Evolutionary conservation across 2,113 vertebrate species (phyloP), one percentile per base, ranked within the genome.

Genomic region (Shinisaurus crocodilurus): DNA sequence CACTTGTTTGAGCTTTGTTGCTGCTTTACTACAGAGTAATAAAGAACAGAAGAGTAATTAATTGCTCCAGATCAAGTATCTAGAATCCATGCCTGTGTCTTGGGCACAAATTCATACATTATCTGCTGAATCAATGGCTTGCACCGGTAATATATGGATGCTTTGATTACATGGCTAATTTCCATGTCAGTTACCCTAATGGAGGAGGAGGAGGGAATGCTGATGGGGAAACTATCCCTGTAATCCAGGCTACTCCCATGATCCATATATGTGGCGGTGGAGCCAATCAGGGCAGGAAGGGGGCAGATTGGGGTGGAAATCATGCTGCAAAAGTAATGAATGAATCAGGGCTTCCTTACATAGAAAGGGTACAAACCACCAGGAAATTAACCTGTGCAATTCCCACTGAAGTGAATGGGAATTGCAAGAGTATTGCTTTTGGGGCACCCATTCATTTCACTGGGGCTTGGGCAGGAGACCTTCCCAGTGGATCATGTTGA

Each of bases 81-180:
- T 89, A 86, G 91, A 93, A 90, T 37, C 37, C 76, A 69, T 69
- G 43, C 16, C 86, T 67, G 37, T 43, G 72, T 76, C 37, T 88
- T 48, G 23, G 57, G 54, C 32, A 13, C 43, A 16, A 45, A 69
- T 60, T 48, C 37, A 67, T 48, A 69, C n/a, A 90, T 50, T 50
- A 69, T 50, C 48, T 69, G 5, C 60, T 79, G 72, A 32, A 34
- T 27, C 23, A 12, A 50, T 57, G 16, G 43, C 9, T 85, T 67
- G 57, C 7, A 48, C 12, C 54, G 74, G 45, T 69, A 29, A 87
- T 20, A 32, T 6, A 45, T 12, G 18, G 54, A 20, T 63, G 8
- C 7, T 77, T 77, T 32, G 40, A 54, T 37, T 63, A 34, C 43
- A 13, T 29, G 7, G 43, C 77, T n/a, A 6, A 87, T 43, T 60